Evolutionary conservation across 2,113 vertebrate genomes (phyloP).

Genomic region (Mesitornis unicolor): DNA sequence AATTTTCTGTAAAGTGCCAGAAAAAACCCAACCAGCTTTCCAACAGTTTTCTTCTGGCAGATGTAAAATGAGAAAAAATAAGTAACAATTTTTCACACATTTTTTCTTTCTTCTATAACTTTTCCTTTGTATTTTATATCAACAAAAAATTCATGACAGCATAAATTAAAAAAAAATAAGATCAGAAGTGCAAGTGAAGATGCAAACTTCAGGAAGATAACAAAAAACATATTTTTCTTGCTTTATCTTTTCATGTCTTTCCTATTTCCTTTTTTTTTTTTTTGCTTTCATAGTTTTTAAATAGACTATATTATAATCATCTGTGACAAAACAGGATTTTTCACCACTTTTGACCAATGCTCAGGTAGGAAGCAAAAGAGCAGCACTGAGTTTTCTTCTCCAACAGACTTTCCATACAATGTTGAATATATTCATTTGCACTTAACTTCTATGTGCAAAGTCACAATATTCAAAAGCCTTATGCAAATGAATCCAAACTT

Average conservation of each 20-base stretch:
- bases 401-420: not conserved
- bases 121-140: not conserved
- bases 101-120: not conserved
- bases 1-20: not conserved
- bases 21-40: not conserved
- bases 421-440: not conserved
- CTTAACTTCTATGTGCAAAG: not conserved
- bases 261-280: not conserved
- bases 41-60: not conserved
- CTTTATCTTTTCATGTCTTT: not conserved
- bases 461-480: not conserved
- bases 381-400: not conserved
- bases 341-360: not conserved
- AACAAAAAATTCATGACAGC: not conserved
- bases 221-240: not conserved
- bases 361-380: not conserved
- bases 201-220: not conserved
- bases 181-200: not conserved
- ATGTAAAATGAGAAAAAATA: not conserved
- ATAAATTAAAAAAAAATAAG: not conserved
- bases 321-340: not conserved
- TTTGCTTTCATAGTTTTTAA: not conserved
- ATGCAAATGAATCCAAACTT: not conserved
- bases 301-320: not conserved
- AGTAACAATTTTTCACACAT: not conserved